Percentiles rank a stretch among this genome's conserved stretches.
Evolutionary conservation across 2,888 invertebrate genomes (phyloP).

Genomic region (Caradrina kadenii): DNA sequence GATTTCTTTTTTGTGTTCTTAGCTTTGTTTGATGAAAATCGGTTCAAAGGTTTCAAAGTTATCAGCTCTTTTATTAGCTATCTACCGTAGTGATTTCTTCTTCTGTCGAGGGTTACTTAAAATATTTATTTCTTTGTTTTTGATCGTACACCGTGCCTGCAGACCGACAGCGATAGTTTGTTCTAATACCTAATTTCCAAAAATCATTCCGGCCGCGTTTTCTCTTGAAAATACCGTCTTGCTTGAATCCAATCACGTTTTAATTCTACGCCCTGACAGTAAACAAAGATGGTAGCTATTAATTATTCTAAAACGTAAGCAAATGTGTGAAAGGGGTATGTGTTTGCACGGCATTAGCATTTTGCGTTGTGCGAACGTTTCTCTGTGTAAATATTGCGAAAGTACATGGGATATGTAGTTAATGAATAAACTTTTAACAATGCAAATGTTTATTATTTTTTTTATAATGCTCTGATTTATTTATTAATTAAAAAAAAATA

Average conservation of each 20-base stretch:
- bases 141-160: no score
- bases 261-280: constrained; percentile 36
- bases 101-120: no score
- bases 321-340: constrained; percentile 52
- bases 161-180: no score
- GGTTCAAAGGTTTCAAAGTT: no score
- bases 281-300: constrained; percentile 60
- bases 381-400: constrained; percentile 23
- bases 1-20: no score
- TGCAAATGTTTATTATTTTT: constrained; percentile 8
- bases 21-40: no score
- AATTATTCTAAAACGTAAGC: constrained; percentile 62
- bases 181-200: no score
- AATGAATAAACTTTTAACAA: constrained; percentile 9
- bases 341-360: constrained; percentile 61
- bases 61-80: no score
- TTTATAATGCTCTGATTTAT: background rate
- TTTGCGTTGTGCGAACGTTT: constrained; percentile 46
- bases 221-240: background rate
- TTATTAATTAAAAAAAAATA: no score
- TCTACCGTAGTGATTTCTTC: no score
- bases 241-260: constrained; percentile 36
- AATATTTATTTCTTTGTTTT: no score
- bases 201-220: background rate
- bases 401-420: constrained; percentile 24